These are phyloP conservation scores for Fregata magnificens DNA, from an alignment of 2,113 vertebrate genomes.

Conservation along the genomic window DNA sequence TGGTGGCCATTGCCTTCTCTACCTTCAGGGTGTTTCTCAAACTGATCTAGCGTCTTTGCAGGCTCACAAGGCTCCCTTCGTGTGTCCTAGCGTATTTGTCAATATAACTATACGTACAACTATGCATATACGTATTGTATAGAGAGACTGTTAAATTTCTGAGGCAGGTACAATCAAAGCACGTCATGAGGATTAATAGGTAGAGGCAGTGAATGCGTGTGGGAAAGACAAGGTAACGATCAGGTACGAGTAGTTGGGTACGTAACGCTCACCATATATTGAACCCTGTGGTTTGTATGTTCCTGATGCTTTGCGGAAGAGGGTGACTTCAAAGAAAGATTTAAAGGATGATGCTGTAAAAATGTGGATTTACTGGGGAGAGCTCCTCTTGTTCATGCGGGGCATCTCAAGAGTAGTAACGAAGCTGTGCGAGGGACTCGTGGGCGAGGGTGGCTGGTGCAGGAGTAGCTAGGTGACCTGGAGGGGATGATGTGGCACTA, in stretches of 20 bases:
- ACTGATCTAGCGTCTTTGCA: not conserved
- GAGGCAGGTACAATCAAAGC: not conserved
- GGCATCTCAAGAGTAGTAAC: not conserved
- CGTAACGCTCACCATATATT: rapidly evolving
- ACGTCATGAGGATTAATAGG: not conserved
- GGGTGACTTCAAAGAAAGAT: not conserved
- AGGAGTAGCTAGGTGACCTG: not conserved
- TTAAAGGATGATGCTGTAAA: not conserved
- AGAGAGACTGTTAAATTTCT: not conserved
- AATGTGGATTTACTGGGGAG: not conserved
- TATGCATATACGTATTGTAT: not conserved
- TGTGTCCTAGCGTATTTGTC: not conserved
- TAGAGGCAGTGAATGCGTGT: not conserved
- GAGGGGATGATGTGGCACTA: not conserved
- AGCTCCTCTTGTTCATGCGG: not conserved
- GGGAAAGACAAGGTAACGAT: not conserved
- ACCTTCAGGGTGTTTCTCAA: not conserved
- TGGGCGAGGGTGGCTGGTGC: not conserved
- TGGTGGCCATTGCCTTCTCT: not conserved
- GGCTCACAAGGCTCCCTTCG: not conserved
- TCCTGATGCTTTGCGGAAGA: not conserved
- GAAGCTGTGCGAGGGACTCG: not conserved
- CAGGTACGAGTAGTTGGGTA: not conserved
- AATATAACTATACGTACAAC: not conserved
- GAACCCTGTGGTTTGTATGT: not conserved